Conservation (phyloP, 2,113 vertebrate species). For the Ochotona princeps region DNA sequence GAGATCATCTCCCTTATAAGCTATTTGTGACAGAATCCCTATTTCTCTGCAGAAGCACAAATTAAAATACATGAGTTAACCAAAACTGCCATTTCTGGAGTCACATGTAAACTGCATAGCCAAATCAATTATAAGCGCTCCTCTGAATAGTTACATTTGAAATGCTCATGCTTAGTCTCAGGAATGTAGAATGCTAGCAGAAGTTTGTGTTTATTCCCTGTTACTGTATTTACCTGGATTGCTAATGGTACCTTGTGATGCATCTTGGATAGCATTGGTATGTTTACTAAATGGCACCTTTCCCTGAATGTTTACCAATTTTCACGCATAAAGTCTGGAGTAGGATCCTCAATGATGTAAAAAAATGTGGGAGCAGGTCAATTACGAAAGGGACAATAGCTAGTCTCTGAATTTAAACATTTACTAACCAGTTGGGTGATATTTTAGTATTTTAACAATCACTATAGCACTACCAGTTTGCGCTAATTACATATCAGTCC, state of each 20-base stretch:
- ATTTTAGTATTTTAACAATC: constrained; percentile 15
- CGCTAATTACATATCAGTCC: not conserved
- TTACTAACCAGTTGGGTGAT: not conserved
- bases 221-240: not conserved
- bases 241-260: not conserved
- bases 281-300: not conserved
- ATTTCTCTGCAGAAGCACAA: constrained; percentile 9
- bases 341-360: not conserved
- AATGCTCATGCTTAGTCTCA: not conserved
- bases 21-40: not conserved
- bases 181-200: not conserved
- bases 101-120: not conserved
- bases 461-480: not conserved
- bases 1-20: not conserved
- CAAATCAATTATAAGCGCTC: not conserved
- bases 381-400: not conserved
- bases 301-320: not conserved
- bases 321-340: not conserved
- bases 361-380: not conserved
- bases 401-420: not conserved
- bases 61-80: not conserved
- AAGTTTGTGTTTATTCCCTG: not conserved
- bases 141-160: constrained; percentile 8
- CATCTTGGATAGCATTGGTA: not conserved
- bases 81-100: constrained; percentile 26